Base-by-base conservation (phyloP, 1,140 invertebrate genomes). In the Aricia agestis region DNA sequence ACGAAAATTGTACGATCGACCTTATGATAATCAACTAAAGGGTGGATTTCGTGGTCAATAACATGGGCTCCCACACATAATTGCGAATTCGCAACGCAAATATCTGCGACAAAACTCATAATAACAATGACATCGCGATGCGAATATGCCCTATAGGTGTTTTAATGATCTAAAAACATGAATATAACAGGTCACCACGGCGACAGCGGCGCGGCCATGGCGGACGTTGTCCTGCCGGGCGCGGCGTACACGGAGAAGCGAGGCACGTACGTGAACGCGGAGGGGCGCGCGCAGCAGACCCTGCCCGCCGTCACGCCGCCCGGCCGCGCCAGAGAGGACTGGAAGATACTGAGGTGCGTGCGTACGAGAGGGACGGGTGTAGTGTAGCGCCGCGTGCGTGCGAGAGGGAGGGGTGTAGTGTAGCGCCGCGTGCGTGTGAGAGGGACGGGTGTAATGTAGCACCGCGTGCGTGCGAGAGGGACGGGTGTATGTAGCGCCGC, bases 221-320 rank as follows among this genome's bases (percentile, higher is more conserved):
- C 99, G 71, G 98, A 99, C 92, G 94, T 97, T 17, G 94, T 99
- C 72, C 92, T 99, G 3, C 98, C 99, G 18, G 98, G 97, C 70
- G 97, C 98, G n/a, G 98, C 99, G 0, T 99, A 99, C 86, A 99
- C 99, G 1, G 99, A 99, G 93, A 99, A 99, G 92, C 96, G 98
- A 87, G 98, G 93, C 9, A 99, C 96, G 15, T 99, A 98, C 92
- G 98, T 99, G 0, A 99, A 99, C 90, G 99, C 97, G 0, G 99
- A 99, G 93, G 99, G 99, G 10, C 93, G 99, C 70, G 94, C 98
- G n/a, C 99, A 99, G 92, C 95, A 98, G 93, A 98, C 98, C 1
- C 92, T 96, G 59, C 93, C 95, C 4, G 98, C 98, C 15, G 95
- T 99, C n/a, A 95, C 96, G 31, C 97, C 98, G 59, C 98, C 98